Percentiles rank a stretch among this genome's conserved stretches.
These are phyloP conservation scores for Apoderus coryli DNA, from an alignment of 2,888 invertebrate genomes.

Conservation along the genomic window DNA sequence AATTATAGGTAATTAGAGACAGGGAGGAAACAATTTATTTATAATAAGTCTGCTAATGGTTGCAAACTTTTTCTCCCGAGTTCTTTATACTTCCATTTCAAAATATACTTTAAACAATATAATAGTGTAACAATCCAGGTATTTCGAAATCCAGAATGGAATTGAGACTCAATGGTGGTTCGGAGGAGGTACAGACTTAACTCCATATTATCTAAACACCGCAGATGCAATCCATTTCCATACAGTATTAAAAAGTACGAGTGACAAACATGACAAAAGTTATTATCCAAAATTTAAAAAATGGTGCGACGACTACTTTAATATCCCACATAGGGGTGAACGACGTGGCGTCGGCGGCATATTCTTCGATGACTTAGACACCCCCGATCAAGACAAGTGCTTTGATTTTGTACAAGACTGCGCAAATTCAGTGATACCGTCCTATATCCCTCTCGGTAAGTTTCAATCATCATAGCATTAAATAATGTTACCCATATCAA, in stretches of 20 bases:
- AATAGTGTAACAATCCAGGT: no score
- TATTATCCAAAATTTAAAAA: slow-evolving; percentile 83
- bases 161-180: slow-evolving; percentile 81
- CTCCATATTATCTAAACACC: slow-evolving; percentile 84
- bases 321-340: slow-evolving; percentile 75
- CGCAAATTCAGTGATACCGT: slow-evolving; percentile 85
- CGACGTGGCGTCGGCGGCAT: slow-evolving; percentile 88
- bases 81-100: no score
- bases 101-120: no score
- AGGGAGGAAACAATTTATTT: no score
- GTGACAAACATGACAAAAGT: slow-evolving; percentile 63
- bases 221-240: slow-evolving; percentile 81
- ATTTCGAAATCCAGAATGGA: slow-evolving; percentile 57
- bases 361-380: slow-evolving; percentile 94
- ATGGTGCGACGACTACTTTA: slow-evolving; percentile 95
- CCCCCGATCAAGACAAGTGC: slow-evolving; percentile 55
- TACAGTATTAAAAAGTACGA: slow-evolving; percentile 58
- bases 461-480: slow-evolving; percentile 8
- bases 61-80: no score
- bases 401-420: slow-evolving; percentile 77
- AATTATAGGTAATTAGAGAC: slow-evolving; percentile 84
- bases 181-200: slow-evolving; percentile 91
- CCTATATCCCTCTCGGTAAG: slow-evolving; percentile 73
- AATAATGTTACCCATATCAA: neutral
- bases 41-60: no score